Evolutionary conservation across 2,113 vertebrate species (phyloP), one percentile per base, ranked within the genome.

Genomic region (Notothenia coriiceps): DNA sequence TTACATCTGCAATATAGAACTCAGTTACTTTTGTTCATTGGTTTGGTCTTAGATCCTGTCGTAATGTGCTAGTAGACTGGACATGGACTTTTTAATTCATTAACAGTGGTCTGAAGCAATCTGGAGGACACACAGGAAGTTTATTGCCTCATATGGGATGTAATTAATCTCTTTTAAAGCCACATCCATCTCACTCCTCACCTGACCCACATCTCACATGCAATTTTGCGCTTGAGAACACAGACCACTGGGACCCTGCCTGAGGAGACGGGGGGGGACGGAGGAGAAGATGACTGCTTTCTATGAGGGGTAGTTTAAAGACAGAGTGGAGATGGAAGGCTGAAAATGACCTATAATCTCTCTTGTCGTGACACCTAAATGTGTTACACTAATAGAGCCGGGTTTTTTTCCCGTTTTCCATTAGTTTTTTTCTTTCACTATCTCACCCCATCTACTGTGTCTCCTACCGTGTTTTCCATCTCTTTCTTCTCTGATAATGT

Each of bases 131-230:
- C 10, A 8, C 8, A 17, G 54, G 72, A 59, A 79, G 22, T 69
- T 76, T 29, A 55, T 50, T 56, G 56, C 29, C 80, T 86, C 76
- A 85, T 82, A 63, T 82, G 75, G 43, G 73, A 73, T 35, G 77
- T 56, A 83, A 89, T 89, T 88, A 83, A 87, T 90, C 83, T 88
- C 80, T 29, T 70, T 91, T 89, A 87, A 74, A 83, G 51, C 47
- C 71, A 57, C 85, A 74, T 87, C 86, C 57, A 72, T 83, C 77
- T 71, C 12, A 2, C 52, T 66, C 52, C n/a, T 5, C n/a, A 80
- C 68, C 82, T 80, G 75, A 87, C 70, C 79, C 82, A 71, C 81
- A 79, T 82, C 71, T 66, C 22, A 29, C 51, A 22, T 13, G 44
- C 62, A 67, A 57, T 61, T 78, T 77, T 69, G 35, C 35, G 22